Evolutionary conservation across 2,888 invertebrate species (phyloP), one percentile per base, ranked within the genome.

Genomic region (Oligia latruncula): DNA sequence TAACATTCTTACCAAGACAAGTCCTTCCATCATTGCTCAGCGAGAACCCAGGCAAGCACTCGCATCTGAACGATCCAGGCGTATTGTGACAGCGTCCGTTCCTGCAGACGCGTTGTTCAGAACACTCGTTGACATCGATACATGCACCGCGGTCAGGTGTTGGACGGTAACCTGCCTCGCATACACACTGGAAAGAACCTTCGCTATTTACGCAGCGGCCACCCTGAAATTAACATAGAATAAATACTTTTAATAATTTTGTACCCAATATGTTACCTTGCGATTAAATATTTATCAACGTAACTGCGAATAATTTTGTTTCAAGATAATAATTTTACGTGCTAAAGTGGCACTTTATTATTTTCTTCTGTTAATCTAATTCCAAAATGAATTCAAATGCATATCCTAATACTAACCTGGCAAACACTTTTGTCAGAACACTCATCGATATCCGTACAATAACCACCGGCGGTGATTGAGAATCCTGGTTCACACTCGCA

Each of bases 141-240:
- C 97, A 97, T 0, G 96, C 95, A 80, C 94, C 94, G 77, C 96
- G 94, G 80, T 92, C 95, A 2, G 82, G 98, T 97, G 90, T 97
- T 94, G 86, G 97, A 0, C 98, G 97, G 95, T 98, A 98, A 17
- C 99, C 99, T 9, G 97, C 97, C 79, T 98, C 98, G 94, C 99
- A 99, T 88, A 98, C 98, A 95, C 99, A 99, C 64, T 97, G 97
- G 96, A 98, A 99, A 0, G 98, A 98, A 0, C 98, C 98, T 46
- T 98, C 97, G n/a, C 98, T 98, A 95, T 99, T 99, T 77, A 98
- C 97, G 93, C 99, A 99, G 23, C 97, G 97, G 0, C 98, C 98
- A 58, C 98, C 98, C 93, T 98, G 97, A 23, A 64, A 67, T 40
- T 1, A 15, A 58, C 64, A 40, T 4, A n/a, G 1, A 23, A 64